A percentile compares a stretch with the other conserved stretches of the same genome.
Conservation (phyloP, 2,888 invertebrate species). For the Aethes cnicana region DNA sequence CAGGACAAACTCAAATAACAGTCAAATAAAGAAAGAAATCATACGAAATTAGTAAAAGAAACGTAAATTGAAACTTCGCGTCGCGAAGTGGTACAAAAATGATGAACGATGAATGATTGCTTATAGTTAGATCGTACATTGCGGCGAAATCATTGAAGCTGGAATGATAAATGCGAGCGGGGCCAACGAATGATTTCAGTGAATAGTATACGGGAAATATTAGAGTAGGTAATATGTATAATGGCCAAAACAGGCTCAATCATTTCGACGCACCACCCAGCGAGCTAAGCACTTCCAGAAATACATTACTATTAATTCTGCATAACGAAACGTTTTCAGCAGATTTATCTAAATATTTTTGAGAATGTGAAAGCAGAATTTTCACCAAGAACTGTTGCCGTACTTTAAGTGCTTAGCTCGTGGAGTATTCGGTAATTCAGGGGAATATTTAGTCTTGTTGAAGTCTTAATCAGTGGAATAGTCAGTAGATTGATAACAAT, state of each 20-base stretch:
- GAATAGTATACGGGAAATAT: not conserved
- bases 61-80: slow-evolving; percentile 16
- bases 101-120: slow-evolving; percentile 59
- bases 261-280: slow-evolving; percentile 22
- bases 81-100: slow-evolving; percentile 41
- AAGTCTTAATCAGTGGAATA: too few relatives aligned
- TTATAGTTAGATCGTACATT: slow-evolving; percentile 23
- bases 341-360: too few relatives aligned
- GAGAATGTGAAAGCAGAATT: too few relatives aligned
- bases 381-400: too few relatives aligned
- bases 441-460: too few relatives aligned
- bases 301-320: too few relatives aligned
- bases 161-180: slow-evolving; percentile 30
- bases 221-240: too few relatives aligned
- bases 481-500: too few relatives aligned
- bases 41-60: slow-evolving; percentile 38
- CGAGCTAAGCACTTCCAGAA: not conserved
- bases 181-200: not conserved
- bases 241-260: slow-evolving; percentile 33
- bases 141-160: slow-evolving; percentile 37
- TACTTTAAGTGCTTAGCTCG: too few relatives aligned
- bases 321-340: too few relatives aligned
- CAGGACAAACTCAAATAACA: slow-evolving; percentile 48
- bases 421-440: too few relatives aligned
- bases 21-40: slow-evolving; percentile 51